A percentile compares a stretch with the other conserved stretches of the same genome.
Evolutionary conservation across 2,113 vertebrate genomes (phyloP).

Genomic region (Sisor rabdophorus): DNA sequence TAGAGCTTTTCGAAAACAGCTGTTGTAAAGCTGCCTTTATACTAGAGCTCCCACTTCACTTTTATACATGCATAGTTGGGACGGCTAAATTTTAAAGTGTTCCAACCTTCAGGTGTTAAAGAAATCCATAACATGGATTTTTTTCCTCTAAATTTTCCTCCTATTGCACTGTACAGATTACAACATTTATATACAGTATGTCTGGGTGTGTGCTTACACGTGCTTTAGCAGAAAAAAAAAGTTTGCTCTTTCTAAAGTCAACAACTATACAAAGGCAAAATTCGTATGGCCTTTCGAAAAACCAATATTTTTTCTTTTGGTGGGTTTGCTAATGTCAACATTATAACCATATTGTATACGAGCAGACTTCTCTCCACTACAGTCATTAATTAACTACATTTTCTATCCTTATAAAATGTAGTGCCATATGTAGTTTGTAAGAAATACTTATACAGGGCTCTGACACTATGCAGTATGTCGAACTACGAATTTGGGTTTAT

Average conservation of each 20-base stretch:
- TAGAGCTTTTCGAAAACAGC: background rate
- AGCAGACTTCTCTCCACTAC: background rate
- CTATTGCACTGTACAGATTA: background rate
- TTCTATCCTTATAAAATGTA: background rate
- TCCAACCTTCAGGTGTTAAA: too few species aligned
- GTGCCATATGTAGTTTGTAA: background rate
- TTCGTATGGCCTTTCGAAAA: background rate
- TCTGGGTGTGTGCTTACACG: background rate
- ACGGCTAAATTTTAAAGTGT: background rate
- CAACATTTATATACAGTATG: background rate
- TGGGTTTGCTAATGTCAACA: background rate
- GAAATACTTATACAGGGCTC: background rate
- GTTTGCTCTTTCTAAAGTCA: background rate
- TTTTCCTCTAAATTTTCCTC: background rate
- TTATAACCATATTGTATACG: background rate
- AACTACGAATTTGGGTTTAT: conserved; percentile 1
- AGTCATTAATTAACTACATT: background rate
- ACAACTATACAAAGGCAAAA: background rate
- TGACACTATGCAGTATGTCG: background rate
- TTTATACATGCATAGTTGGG: background rate
- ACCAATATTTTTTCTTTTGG: background rate
- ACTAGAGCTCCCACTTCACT: background rate
- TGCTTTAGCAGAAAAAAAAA: background rate
- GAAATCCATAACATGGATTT: background rate
- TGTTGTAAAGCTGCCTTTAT: background rate